These are phyloP conservation scores for Cancer borealis DNA, from an alignment of 2,888 invertebrate species.

Conservation along the genomic window DNA sequence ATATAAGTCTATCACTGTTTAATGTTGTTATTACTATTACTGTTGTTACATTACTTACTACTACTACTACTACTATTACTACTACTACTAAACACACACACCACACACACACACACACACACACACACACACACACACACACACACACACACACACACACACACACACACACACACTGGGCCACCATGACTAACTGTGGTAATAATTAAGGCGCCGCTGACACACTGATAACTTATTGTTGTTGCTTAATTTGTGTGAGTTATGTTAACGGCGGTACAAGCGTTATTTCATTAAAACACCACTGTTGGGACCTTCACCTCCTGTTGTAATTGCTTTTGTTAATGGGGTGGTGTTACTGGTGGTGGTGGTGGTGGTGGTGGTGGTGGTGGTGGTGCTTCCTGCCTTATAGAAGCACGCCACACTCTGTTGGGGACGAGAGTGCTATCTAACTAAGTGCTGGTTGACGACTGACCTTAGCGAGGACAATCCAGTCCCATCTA, in stretches of 20 bases:
- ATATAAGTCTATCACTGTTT: no score
- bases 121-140: conserved; percentile 12
- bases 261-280: background rate
- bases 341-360: background rate
- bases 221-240: conserved; percentile 20
- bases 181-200: background rate
- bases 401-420: background rate
- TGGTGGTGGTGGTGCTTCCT: background rate
- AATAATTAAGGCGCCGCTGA: conserved; percentile 11
- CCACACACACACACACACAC: background rate
- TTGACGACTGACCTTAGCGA: background rate
- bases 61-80: no score
- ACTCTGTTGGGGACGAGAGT: no score
- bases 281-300: background rate
- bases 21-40: background rate
- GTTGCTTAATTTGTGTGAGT: conserved; percentile 9
- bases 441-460: no score
- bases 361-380: background rate
- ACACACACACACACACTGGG: no score
- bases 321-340: background rate
- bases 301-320: background rate
- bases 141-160: background rate
- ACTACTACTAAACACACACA: background rate
- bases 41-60: no score
- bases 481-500: background rate